These are phyloP conservation scores for Strigops habroptila DNA, from an alignment of 2,113 vertebrate species.

Conservation along the genomic window DNA sequence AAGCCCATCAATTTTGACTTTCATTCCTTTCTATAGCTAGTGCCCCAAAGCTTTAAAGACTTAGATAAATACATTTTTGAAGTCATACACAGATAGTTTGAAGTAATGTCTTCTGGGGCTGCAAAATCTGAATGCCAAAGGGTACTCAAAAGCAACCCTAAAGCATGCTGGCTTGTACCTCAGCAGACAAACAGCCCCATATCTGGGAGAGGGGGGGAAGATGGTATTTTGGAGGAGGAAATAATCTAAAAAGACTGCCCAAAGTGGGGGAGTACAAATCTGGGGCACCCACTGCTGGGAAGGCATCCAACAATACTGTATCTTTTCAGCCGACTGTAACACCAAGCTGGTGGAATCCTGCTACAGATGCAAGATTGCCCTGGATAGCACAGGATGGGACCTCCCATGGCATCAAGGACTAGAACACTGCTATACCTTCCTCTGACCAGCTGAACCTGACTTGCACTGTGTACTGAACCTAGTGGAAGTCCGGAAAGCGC, in stretches of 20 bases:
- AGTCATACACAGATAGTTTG: neutral
- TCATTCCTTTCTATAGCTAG: neutral
- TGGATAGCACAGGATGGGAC: neutral
- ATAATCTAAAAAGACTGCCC: neutral
- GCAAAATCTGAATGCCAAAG: neutral
- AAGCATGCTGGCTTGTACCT: neutral
- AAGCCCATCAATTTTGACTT: neutral
- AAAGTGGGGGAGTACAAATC: neutral
- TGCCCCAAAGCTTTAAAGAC: neutral
- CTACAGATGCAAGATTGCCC: neutral
- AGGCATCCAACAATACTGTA: accelerated
- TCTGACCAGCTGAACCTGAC: neutral
- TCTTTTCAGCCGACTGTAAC: neutral
- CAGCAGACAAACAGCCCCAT: neutral
- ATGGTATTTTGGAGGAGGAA: neutral
- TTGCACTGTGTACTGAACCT: neutral
- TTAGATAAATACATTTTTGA: neutral
- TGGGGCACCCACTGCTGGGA: neutral
- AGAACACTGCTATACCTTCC: neutral
- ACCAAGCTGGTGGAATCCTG: neutral
- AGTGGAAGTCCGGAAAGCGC: neutral
- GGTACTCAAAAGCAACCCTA: neutral
- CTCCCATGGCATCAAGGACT: neutral
- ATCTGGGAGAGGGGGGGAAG: neutral
- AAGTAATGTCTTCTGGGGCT: neutral